Percentiles rank a stretch among this genome's conserved stretches.
These are phyloP conservation scores for Tragelaphus strepsiceros DNA, from an alignment of 2,113 vertebrate species.

Conservation along the genomic window DNA sequence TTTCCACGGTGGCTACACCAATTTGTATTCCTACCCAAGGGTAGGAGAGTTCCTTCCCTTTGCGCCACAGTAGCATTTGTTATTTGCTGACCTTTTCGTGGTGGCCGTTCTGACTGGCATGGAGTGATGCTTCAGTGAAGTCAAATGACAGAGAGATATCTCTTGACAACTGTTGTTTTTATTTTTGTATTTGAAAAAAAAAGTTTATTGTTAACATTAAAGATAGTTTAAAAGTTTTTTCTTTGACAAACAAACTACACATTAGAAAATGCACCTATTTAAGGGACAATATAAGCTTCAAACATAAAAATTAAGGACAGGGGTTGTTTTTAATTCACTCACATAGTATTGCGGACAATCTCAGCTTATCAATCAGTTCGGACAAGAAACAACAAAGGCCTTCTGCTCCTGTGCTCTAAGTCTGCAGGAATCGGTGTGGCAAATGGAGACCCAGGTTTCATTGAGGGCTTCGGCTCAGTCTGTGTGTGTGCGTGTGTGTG, in stretches of 20 bases:
- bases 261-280: background rate
- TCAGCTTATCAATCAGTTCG: background rate
- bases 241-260: background rate
- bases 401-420: background rate
- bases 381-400: background rate
- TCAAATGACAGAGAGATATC: background rate
- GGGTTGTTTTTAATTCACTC: background rate
- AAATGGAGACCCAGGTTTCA: background rate
- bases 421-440: background rate
- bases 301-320: background rate
- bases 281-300: background rate
- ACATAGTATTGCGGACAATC: background rate
- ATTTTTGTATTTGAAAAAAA: background rate
- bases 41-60: background rate
- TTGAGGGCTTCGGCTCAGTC: background rate
- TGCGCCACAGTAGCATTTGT: background rate
- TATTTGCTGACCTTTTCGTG: background rate
- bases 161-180: background rate
- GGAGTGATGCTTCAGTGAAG: background rate
- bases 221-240: background rate
- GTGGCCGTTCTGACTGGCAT: background rate
- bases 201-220: background rate
- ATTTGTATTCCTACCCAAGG: rapidly evolving
- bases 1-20: too few relatives aligned
- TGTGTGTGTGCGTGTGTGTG: background rate